Conservation (phyloP, 2,113 vertebrate genomes). For the Zingel zingel region DNA sequence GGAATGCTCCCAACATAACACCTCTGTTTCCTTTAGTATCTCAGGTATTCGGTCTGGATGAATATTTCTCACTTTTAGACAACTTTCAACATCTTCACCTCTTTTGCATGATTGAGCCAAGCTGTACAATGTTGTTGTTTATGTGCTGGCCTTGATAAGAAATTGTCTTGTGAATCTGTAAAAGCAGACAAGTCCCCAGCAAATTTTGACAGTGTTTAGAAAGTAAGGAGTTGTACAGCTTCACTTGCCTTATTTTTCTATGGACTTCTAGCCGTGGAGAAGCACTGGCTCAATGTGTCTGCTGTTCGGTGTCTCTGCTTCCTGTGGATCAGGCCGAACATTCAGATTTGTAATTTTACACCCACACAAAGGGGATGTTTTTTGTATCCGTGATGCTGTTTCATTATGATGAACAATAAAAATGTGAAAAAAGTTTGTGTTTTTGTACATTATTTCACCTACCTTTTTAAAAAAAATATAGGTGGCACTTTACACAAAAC, state of each 20-base stretch:
- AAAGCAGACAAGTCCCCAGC: slow-evolving; percentile 26
- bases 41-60: slow-evolving; percentile 61
- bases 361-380: slow-evolving; percentile 66
- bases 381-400: slow-evolving; percentile 83
- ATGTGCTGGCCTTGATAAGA: slow-evolving; percentile 20
- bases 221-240: slow-evolving; percentile 39
- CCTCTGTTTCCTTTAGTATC: slow-evolving; percentile 49
- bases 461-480: neutral
- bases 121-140: slow-evolving; percentile 35
- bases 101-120: slow-evolving; percentile 61
- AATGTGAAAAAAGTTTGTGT: slow-evolving; percentile 51
- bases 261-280: slow-evolving; percentile 48
- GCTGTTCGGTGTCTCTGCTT: slow-evolving; percentile 60
- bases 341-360: slow-evolving; percentile 75
- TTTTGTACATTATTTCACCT: neutral
- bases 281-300: slow-evolving; percentile 49
- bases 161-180: slow-evolving; percentile 29
- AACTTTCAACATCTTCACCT: slow-evolving; percentile 24
- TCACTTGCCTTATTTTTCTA: slow-evolving; percentile 65
- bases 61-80: slow-evolving; percentile 19
- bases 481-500: neutral
- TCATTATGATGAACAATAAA: slow-evolving; percentile 84
- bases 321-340: slow-evolving; percentile 68
- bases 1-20: slow-evolving; percentile 17
- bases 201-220: slow-evolving; percentile 31